Base-by-base conservation (phyloP, 2,113 vertebrate species). In the Tylochromis polylepis region DNA sequence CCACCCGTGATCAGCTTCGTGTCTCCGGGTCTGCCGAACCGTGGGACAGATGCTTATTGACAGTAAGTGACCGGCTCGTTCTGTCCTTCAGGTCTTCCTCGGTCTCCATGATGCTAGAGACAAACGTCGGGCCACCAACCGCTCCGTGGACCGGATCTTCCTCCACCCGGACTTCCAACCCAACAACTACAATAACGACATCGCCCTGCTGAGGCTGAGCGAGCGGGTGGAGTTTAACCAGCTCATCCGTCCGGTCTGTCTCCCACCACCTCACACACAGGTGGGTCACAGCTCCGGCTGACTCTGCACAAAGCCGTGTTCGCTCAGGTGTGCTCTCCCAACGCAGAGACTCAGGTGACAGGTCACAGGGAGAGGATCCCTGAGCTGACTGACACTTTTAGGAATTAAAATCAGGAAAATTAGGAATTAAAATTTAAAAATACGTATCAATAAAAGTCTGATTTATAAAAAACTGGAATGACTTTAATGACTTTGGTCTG, bases 101-200 rank as follows among this genome's bases (percentile, higher is more conserved):
- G 98, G 98, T 11, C 95, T 99, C 6, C 97, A 97, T 0, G 96
- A 98, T 0, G 93, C 97, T 22, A 93, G 96, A 18, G 96, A 97
- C 88, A 97, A 97, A 67, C 94, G 93, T 3, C 85, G 89, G 11
- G 96, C 97, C 0, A 86, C 97, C 67, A 97, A 96, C 65, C 94
- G 96, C 56, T 96, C 97, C 0, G 98, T 98, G 6, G 96, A 97
- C 38, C 88, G 36, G 11, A 96, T 99, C 72, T 59, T 99, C 38
- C 97, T 99, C 49, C 98, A 99, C 0, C 97, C 97, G 1, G 92
- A 96, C 29, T 99, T 99, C 83, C 96, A 98, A 83, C 97, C 98
- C 55, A 94, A 96, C 87, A 98, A 97, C 95, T 99, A 99, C 90
- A 96, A 99, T 94, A 97, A 99, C 0, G 99, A 99, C 94, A 98